These are phyloP conservation scores for Hydropsyche tenuis DNA, from an alignment of 1,140 invertebrate genomes.

Conservation along the genomic window DNA sequence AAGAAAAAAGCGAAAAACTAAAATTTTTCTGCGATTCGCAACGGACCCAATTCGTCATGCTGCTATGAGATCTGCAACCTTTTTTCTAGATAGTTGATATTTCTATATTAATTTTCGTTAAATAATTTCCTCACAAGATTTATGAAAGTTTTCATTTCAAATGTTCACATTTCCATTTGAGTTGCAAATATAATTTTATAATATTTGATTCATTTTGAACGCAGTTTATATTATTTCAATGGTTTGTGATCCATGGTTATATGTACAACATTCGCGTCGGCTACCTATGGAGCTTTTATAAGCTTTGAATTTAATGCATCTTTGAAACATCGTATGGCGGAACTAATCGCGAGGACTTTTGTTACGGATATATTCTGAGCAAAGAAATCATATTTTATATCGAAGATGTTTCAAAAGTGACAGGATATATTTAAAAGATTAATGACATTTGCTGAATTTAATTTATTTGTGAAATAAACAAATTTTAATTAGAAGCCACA, in stretches of 20 bases:
- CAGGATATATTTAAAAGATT: no score
- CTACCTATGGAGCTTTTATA: conserved; percentile 31
- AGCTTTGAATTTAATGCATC: conserved; percentile 25
- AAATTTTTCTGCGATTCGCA: conserved; percentile 50
- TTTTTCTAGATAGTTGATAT: no score
- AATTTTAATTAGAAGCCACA: no score
- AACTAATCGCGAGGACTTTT: conserved; percentile 31
- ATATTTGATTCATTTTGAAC: no score
- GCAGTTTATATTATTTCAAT: not conserved
- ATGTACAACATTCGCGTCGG: not conserved
- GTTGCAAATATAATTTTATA: no score
- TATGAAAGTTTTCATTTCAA: no score
- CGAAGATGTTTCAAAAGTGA: conserved; percentile 3
- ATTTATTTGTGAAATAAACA: not conserved
- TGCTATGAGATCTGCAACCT: conserved; percentile 7
- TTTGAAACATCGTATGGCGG: conserved; percentile 8
- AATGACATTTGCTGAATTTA: not conserved
- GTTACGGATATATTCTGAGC: conserved; percentile 21
- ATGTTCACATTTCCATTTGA: no score
- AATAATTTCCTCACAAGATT: no score
- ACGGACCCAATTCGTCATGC: conserved; percentile 45
- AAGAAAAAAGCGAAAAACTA: conserved; percentile 51
- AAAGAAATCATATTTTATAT: conserved; percentile 18
- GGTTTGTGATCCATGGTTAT: conserved; percentile 11
- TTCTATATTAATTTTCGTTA: no score